Evolutionary conservation across 2,888 invertebrate genomes (phyloP).

Genomic region (Lordiphosa fenestrarum): DNA sequence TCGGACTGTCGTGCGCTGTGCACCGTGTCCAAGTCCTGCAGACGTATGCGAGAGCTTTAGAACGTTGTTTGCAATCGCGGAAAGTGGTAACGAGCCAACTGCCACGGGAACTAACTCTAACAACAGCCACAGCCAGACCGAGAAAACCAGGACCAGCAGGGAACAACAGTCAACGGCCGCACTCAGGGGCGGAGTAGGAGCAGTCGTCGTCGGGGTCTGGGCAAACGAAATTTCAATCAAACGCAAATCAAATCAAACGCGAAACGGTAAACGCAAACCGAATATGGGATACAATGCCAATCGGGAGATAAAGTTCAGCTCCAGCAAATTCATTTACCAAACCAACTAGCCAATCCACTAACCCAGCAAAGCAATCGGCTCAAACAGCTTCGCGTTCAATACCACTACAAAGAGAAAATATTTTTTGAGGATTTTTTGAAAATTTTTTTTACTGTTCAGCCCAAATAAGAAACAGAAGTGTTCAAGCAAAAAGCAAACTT

Average conservation of each 20-base stretch:
- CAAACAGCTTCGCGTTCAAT: slow-evolving; percentile 1
- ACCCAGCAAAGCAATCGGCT: slow-evolving; percentile 9
- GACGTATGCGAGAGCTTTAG: slow-evolving; percentile 69
- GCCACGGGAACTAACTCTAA: slow-evolving; percentile 25
- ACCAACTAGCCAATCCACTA: slow-evolving; percentile 15
- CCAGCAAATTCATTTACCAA: slow-evolving; percentile 28
- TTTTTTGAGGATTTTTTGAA: slow-evolving; percentile 56
- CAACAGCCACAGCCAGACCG: slow-evolving; percentile 32
- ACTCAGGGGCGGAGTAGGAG: slow-evolving; percentile 28
- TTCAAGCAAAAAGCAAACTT: slow-evolving; percentile 44
- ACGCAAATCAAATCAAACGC: slow-evolving; percentile 29
- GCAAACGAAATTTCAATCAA: slow-evolving; percentile 12
- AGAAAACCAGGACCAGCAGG: slow-evolving; percentile 27
- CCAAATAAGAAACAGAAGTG: slow-evolving; percentile 52
- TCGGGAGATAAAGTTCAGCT: slow-evolving; percentile 5
- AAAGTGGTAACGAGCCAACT: slow-evolving; percentile 55
- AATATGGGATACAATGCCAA: slow-evolving; percentile 6
- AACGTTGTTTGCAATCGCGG: slow-evolving; percentile 70
- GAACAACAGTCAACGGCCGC: slow-evolving; percentile 44
- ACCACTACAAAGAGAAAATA: slow-evolving; percentile 32
- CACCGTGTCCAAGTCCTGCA: slow-evolving; percentile 46
- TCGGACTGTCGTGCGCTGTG: slow-evolving; percentile 13
- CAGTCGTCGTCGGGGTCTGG: slow-evolving; percentile 21
- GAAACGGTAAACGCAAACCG: slow-evolving; percentile 12
- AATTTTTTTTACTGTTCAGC: slow-evolving; percentile 55